Evolutionary conservation across 1,140 invertebrate genomes (phyloP), one percentile per base, ranked within the genome.

Genomic region (Papilio polyxenes): DNA sequence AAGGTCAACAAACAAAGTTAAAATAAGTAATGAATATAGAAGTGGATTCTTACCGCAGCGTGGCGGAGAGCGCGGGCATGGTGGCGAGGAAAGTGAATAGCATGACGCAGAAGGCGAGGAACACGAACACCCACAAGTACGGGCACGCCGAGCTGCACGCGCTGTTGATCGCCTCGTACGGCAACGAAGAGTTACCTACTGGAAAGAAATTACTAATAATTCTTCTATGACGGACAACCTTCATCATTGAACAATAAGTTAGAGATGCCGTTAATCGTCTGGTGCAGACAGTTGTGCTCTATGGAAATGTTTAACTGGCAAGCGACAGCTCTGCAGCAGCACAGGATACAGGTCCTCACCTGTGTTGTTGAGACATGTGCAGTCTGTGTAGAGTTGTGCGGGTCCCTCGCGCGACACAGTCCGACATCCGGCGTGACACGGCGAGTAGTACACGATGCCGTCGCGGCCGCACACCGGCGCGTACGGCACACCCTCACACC

Each of bases 361-460:
- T 80, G 81, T 81, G 37, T 82, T 49, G 37, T 49, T 40, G 17
- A 95, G 91, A 83, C 96, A 97, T 5, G 88, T 92, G 86, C 96
- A 97, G 65, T 96, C 92, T 9, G 88, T 87, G 86, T 96, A 97
- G 0, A 95, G 86, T 82, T 88, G 89, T 82, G 92, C 92, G 20
- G 89, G 84, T 69, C 94, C 89, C 23, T 86, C 85, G 15, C 89
- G 89, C 8, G 89, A 86, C 83, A 95, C 95, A 51, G 90, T 75
- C 20, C 92, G 91, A 91, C 98, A 98, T 48, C 97, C 98, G 1
- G 98, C 98, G 94, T 97, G 96, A 90, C 98, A 98, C 0, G 98
- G 96, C 53, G 97, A 98, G 92, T 97, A 98, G 90, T 98, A 98
- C 85, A 97, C 97, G 37, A 97, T 94, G 37, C 96, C 96, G 93